Percentiles rank a stretch among this genome's conserved stretches.
phyloP scores from a whole-genome alignment of 2,113 vertebrate species.

The Trinectes maculatus region DNA sequence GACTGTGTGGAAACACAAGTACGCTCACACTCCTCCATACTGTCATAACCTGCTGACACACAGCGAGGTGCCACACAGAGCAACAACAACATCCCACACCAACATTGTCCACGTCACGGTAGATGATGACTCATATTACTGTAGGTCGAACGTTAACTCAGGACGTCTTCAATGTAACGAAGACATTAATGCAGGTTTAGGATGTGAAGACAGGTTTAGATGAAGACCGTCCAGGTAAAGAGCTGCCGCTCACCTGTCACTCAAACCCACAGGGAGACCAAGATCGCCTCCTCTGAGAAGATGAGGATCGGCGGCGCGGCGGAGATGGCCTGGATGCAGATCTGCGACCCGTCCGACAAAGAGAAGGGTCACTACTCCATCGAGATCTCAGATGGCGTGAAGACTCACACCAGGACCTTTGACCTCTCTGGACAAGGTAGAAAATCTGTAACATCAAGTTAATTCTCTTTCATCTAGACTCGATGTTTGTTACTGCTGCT shows the following conservation, averaged over 20 bases:
- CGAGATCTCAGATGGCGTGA: slow-evolving; percentile 88
- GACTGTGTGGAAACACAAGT: slow-evolving; percentile 94
- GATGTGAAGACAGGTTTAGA: too few relatives aligned
- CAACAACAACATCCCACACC: too few relatives aligned
- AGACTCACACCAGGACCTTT: slow-evolving; percentile 86
- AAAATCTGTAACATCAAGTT: background rate
- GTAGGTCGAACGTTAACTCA: too few relatives aligned
- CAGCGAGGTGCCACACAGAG: too few relatives aligned
- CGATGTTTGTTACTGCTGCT: background rate
- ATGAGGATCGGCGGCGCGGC: slow-evolving; percentile 91
- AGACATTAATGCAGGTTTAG: too few relatives aligned
- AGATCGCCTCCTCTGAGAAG: slow-evolving; percentile 94
- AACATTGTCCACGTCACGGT: too few relatives aligned
- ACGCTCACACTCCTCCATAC: background rate
- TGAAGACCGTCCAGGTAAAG: too few relatives aligned
- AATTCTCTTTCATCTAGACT: background rate
- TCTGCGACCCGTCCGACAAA: slow-evolving; percentile 92
- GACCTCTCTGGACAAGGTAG: slow-evolving; percentile 96
- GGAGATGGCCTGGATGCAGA: slow-evolving; percentile 95
- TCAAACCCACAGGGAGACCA: slow-evolving; percentile 85
- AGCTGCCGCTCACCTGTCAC: background rate
- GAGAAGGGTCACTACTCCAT: slow-evolving; percentile 96
- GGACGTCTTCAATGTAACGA: too few relatives aligned
- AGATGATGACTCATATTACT: too few relatives aligned
- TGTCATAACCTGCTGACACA: too few relatives aligned